These are phyloP conservation scores for Sus cebifrons DNA, from an alignment of 2,797 vertebrate species.

Conservation along the genomic window DNA sequence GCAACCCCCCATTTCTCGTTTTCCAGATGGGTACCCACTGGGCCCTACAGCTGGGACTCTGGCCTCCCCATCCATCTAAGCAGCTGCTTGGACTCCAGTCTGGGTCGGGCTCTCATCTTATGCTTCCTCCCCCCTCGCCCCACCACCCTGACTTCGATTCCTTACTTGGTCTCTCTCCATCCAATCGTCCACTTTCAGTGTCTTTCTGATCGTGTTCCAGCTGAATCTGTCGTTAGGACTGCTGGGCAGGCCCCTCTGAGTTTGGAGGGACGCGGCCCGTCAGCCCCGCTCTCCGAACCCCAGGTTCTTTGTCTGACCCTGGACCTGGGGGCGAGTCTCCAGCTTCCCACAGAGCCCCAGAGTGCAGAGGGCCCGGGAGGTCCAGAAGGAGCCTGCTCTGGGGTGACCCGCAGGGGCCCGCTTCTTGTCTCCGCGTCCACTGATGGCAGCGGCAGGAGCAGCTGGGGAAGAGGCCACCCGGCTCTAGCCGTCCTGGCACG, in stretches of 20 bases:
- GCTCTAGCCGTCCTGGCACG: rapidly evolving
- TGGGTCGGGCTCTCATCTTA: neutral
- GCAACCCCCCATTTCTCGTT: rapidly evolving
- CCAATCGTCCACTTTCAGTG: neutral
- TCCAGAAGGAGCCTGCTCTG: rapidly evolving
- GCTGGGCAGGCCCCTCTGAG: neutral
- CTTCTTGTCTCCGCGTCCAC: rapidly evolving
- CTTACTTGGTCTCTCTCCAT: rapidly evolving
- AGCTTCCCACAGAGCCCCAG: neutral
- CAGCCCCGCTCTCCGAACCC: rapidly evolving
- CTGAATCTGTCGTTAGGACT: neutral
- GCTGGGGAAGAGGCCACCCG: no score
- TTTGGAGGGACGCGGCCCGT: neutral
- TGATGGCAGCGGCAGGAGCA: neutral
- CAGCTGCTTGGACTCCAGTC: rapidly evolving
- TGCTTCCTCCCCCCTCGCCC: rapidly evolving
- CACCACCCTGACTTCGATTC: neutral
- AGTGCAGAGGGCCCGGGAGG: neutral
- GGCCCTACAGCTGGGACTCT: rapidly evolving
- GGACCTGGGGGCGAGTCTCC: neutral
- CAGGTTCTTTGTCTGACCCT: neutral
- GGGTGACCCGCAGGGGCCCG: neutral
- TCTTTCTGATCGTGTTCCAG: neutral
- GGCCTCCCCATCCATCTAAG: neutral
- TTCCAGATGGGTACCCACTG: rapidly evolving